These are phyloP conservation scores for Paradoxurus hermaphroditus DNA, from an alignment of 2,113 vertebrate species.

Conservation along the genomic window DNA sequence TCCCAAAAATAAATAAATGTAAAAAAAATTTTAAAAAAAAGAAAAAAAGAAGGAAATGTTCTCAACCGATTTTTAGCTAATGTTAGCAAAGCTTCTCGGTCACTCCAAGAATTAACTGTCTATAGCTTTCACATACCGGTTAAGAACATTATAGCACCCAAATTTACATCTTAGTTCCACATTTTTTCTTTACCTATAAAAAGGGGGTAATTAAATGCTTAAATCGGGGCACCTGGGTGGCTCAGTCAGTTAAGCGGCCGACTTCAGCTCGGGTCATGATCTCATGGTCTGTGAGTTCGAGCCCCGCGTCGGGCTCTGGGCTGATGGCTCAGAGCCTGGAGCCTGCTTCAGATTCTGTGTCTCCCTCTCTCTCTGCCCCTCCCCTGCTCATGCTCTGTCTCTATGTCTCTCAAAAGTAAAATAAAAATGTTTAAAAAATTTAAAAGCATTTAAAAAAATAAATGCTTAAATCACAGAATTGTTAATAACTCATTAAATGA, in stretches of 20 bases:
- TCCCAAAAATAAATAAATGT: no score
- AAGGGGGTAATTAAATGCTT: background rate
- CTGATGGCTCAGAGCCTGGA: background rate
- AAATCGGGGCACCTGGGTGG: background rate
- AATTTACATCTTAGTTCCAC: background rate
- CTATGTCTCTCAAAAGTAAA: background rate
- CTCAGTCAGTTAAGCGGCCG: background rate
- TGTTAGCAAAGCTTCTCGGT: background rate
- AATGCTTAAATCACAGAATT: background rate
- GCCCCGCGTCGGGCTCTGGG: background rate
- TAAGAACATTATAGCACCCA: background rate
- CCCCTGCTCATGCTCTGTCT: background rate
- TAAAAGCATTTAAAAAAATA: background rate
- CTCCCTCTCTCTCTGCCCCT: background rate
- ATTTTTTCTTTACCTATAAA: background rate
- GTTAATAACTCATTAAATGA: constrained; percentile 9
- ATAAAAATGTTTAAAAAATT: no score
- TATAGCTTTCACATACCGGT: background rate
- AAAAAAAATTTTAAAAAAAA: no score
- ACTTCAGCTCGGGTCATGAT: background rate
- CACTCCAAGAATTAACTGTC: background rate
- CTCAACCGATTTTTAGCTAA: background rate
- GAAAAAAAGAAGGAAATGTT: no score
- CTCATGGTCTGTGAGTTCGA: background rate
- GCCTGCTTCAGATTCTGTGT: background rate